Percentiles rank a stretch among this genome's conserved stretches.
Conservation (phyloP, 2,797 vertebrate species). For the Cetoscarus ocellatus region DNA sequence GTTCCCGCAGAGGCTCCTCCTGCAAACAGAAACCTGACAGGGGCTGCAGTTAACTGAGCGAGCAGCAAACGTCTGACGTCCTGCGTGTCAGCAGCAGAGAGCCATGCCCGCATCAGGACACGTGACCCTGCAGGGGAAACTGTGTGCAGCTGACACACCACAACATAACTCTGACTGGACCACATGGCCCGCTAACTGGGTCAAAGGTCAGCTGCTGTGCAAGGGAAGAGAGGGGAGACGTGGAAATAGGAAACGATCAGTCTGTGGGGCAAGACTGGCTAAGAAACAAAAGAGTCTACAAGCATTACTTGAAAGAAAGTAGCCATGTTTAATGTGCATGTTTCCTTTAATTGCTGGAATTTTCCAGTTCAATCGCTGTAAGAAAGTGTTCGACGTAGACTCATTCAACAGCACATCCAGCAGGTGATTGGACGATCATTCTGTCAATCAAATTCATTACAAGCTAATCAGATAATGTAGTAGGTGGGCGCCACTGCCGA, state of each 20-base stretch:
- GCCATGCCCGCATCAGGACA: conserved; percentile 28
- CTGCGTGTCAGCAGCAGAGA: conserved; percentile 7
- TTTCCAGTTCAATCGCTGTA: too few relatives aligned
- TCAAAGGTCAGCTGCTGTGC: conserved; percentile 58
- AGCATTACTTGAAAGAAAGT: too few relatives aligned
- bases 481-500: too few relatives aligned
- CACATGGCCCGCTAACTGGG: conserved; percentile 53
- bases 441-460: too few relatives aligned
- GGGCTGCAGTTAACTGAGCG: not conserved
- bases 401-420: too few relatives aligned
- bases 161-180: conserved; percentile 44
- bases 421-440: too few relatives aligned
- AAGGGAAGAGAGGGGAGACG: not conserved
- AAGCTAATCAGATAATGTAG: too few relatives aligned
- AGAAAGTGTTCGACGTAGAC: too few relatives aligned
- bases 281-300: not conserved
- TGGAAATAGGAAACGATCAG: conserved; percentile 28
- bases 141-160: conserved; percentile 39
- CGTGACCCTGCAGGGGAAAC: conserved; percentile 43
- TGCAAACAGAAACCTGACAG: not conserved
- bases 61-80: conserved; percentile 19
- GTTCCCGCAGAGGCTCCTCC: not conserved
- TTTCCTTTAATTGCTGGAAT: too few relatives aligned
- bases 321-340: too few relatives aligned
- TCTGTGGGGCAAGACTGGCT: not conserved